Conservation (phyloP, 2,797 vertebrate species). For the Chelon labrosus region DNA sequence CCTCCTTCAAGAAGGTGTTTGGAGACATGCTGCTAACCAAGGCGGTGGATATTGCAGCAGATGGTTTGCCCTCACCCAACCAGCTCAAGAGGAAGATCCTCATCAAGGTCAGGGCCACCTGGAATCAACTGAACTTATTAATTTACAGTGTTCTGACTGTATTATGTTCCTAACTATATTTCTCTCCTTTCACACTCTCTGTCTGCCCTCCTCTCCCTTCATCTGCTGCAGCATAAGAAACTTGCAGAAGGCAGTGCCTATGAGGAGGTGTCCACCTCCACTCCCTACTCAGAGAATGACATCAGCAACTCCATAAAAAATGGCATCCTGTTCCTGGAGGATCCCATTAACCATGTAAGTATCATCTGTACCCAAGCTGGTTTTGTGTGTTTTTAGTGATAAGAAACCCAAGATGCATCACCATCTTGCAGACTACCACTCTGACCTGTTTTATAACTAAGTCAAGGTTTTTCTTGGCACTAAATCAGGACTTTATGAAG, state of each 20-base stretch:
- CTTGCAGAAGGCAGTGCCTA: slow-evolving; percentile 97
- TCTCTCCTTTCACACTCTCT: not conserved
- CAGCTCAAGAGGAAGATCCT: slow-evolving; percentile 98
- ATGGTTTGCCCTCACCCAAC: slow-evolving; percentile 96
- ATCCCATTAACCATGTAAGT: slow-evolving; percentile 96
- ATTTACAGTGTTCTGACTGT: not conserved
- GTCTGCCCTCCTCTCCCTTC: not conserved
- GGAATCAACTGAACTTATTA: not conserved
- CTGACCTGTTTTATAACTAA: not conserved
- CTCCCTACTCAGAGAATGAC: slow-evolving; percentile 97
- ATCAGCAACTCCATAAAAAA: slow-evolving; percentile 99
- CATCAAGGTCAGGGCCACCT: slow-evolving; percentile 89
- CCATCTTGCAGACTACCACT: not conserved
- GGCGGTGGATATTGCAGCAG: slow-evolving; percentile 94
- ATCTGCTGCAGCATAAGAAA: slow-evolving; percentile 94
- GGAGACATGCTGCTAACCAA: slow-evolving; percentile 97
- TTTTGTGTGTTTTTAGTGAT: not conserved
- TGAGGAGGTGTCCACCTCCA: slow-evolving; percentile 93
- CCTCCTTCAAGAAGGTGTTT: slow-evolving; percentile 94
- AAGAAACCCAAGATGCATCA: not conserved
- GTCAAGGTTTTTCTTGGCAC: not conserved
- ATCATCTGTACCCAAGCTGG: not conserved
- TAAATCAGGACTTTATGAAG: not conserved
- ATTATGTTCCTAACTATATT: slow-evolving; percentile 9
- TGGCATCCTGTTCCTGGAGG: slow-evolving; percentile 95